Percentiles rank a stretch among this genome's conserved stretches.
phyloP scores from a whole-genome alignment of 2,113 vertebrate genomes.

The Ictidomys tridecemlineatus region DNA sequence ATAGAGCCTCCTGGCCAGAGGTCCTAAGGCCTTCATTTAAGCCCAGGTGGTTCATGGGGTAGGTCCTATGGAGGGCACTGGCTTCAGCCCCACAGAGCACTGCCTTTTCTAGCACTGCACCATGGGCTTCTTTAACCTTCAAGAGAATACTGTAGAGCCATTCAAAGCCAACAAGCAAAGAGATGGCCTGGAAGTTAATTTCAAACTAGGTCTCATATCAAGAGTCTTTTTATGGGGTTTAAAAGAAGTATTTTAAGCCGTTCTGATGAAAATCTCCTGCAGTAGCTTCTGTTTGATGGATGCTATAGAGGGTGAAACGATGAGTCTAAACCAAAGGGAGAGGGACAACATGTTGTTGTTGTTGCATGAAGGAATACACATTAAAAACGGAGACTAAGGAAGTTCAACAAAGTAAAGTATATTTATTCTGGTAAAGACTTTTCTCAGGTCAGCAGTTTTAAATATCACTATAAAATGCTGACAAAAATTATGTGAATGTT shows the following conservation, averaged over 20 bases:
- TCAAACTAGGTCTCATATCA: conserved; percentile 52
- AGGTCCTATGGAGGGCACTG: neutral
- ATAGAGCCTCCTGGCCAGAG: neutral
- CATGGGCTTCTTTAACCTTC: neutral
- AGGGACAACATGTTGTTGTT: conserved; percentile 59
- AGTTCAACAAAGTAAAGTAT: conserved; percentile 69
- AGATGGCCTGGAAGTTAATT: conserved; percentile 32
- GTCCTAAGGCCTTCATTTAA: neutral
- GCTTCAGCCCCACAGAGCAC: conserved; percentile 3
- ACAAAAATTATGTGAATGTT: conserved; percentile 76
- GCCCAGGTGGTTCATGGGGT: neutral
- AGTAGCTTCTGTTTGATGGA: conserved; percentile 21
- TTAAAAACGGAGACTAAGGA: conserved; percentile 64
- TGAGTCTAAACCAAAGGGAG: conserved; percentile 62
- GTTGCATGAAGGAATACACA: conserved; percentile 54
- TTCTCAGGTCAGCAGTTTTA: conserved; percentile 81
- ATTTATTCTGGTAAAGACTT: conserved; percentile 81
- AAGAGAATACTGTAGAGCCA: conserved; percentile 1
- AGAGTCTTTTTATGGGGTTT: conserved; percentile 44
- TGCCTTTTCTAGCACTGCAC: neutral
- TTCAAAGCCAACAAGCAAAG: neutral
- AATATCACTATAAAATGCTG: conserved; percentile 81
- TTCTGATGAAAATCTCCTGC: conserved; percentile 40
- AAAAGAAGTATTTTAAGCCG: conserved; percentile 48
- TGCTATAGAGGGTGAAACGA: conserved; percentile 10